A percentile compares a stretch with the other conserved stretches of the same genome.
phyloP scores from a whole-genome alignment of 1,140 invertebrate genomes.

The Thaumetopoea pityocampa region DNA sequence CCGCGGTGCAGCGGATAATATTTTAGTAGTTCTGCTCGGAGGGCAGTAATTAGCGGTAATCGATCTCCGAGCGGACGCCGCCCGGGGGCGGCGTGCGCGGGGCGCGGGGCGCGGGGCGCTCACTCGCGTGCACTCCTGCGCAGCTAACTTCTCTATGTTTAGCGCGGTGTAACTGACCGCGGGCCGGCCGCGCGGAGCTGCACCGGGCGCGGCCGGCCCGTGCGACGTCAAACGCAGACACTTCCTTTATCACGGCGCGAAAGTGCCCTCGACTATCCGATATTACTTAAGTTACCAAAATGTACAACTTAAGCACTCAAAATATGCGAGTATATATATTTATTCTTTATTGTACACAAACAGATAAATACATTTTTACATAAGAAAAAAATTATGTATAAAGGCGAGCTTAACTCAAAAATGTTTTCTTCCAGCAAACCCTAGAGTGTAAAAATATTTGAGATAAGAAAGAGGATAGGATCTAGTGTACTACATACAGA shows the following conservation, averaged over 20 bases:
- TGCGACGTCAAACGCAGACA: slow-evolving; percentile 41
- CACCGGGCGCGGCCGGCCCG: slow-evolving; percentile 64
- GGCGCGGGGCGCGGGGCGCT: slow-evolving; percentile 36
- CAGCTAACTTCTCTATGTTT: slow-evolving; percentile 73
- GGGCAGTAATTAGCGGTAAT: slow-evolving; percentile 67
- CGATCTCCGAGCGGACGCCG: slow-evolving; percentile 47
- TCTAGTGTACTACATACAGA: no score
- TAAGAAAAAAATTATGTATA: no score
- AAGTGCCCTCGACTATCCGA: not conserved
- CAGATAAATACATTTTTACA: no score
- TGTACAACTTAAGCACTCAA: no score
- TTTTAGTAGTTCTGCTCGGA: slow-evolving; percentile 38
- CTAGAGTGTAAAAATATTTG: no score
- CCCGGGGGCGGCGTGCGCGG: slow-evolving; percentile 15
- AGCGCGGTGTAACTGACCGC: slow-evolving; percentile 69
- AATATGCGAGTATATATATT: no score
- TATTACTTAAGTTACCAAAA: slow-evolving; percentile 8
- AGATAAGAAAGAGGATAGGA: no score
- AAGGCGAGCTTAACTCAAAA: no score
- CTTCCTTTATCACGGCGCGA: slow-evolving; percentile 33
- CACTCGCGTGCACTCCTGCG: slow-evolving; percentile 51
- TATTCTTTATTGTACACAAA: no score
- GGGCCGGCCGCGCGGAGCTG: slow-evolving; percentile 57
- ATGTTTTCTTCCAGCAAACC: no score
- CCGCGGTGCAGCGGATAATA: slow-evolving; percentile 23